A percentile compares a stretch with the other conserved stretches of the same genome.
Evolutionary conservation across 2,113 vertebrate genomes (phyloP).

Genomic region (Dermatemys mawii): DNA sequence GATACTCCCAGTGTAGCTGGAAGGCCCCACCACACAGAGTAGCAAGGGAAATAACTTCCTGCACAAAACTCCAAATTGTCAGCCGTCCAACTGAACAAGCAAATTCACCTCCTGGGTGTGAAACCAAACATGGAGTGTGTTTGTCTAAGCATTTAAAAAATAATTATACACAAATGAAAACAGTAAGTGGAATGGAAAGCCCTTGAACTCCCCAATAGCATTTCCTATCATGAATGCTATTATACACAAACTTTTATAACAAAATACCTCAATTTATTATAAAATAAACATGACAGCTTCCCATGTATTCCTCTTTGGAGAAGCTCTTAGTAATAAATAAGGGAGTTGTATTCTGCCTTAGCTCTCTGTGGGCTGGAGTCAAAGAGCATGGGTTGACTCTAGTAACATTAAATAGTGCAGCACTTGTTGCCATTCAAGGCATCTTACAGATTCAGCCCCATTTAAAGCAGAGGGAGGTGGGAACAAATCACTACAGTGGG

Average conservation of each 20-base stretch:
- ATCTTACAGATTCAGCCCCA: not conserved
- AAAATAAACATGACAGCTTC: not conserved
- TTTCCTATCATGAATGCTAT: not conserved
- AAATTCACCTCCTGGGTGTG: not conserved
- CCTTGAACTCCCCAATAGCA: not conserved
- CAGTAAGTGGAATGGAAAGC: not conserved
- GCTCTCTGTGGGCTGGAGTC: not conserved
- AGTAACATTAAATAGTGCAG: not conserved
- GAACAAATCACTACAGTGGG: not conserved
- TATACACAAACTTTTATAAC: not conserved
- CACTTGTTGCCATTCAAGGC: not conserved
- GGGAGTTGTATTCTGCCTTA: not conserved
- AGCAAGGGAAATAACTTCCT: not conserved
- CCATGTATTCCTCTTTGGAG: not conserved
- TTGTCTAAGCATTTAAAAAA: not conserved
- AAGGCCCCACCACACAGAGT: accelerated
- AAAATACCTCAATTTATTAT: not conserved
- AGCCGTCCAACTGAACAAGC: not conserved
- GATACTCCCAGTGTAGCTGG: not conserved
- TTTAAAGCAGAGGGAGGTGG: not conserved
- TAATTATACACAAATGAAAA: not conserved
- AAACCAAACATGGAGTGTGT: not conserved
- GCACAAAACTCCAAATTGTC: not conserved
- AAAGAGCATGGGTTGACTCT: not conserved
- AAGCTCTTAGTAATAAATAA: not conserved